Evolutionary conservation across 2,888 invertebrate species (phyloP), one percentile per base, ranked within the genome.

Genomic region (Beris chalybata): DNA sequence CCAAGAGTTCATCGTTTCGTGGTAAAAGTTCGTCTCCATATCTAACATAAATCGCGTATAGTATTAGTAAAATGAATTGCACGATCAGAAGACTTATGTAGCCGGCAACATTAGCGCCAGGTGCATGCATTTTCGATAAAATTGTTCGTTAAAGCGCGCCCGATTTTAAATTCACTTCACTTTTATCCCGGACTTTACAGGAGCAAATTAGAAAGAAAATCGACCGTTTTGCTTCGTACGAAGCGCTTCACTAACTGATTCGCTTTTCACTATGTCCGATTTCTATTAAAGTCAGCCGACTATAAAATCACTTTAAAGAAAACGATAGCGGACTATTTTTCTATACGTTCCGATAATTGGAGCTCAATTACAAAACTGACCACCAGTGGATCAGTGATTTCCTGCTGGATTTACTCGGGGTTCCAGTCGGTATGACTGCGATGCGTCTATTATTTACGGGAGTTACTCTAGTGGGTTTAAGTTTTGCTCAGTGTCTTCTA

Each of bases 11-110:
- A 45, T 63, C 65, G 30, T 55, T 47, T 22, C 53, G 12, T 65
- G 81, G 81, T 65, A 77, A 68, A 52, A 77, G 75, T 71, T 74
- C 76, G 70, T 79, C 76, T 70, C 79, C 78, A 74, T 83, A 83
- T 73, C 83, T 81, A 77, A 83, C 81, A 76, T 82, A 77, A 74
- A 80, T 72, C 74, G 82, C 83, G 78, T 82, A 84, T 73, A 84
- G 74, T 71, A 80, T 78, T 71, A 84, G 77, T 72, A 85, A 75
- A 72, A 82, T 74, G 75, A 84, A 78, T 79, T 85, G 82, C 73
- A 83, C 76, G 72, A 79, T 74, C 74, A 84, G 77, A 70, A 84
- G 79, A 72, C 78, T 76, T 70, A 82, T 73, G 76, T 81, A 80
- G 70, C 81, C 80, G 69, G 79, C 76, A 73, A 77, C 76, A 74